A percentile compares a stretch with the other conserved stretches of the same genome.
phyloP scores from a whole-genome alignment of 2,888 invertebrate species.

The Halictus ligatus region DNA sequence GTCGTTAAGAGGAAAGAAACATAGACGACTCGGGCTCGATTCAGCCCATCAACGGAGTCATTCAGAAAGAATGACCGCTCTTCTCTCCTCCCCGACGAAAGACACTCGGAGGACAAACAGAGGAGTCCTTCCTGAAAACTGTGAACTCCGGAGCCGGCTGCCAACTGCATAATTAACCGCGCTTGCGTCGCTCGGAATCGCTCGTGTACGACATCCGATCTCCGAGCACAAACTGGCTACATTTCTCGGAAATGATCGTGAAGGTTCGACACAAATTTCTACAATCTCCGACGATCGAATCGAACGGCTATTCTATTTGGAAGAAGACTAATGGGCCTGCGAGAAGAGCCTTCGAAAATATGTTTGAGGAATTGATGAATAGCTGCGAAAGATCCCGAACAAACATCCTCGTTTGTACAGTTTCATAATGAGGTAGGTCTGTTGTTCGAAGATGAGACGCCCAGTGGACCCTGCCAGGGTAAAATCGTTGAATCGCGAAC shows the following conservation, averaged over 20 bases:
- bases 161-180: conserved; percentile 5
- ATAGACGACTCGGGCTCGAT: conserved; percentile 12
- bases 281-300: neutral
- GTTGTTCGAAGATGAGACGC: neutral
- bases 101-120: neutral
- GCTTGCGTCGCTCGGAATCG: neutral
- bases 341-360: neutral
- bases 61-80: conserved; percentile 4
- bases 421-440: neutral
- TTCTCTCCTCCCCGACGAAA: neutral
- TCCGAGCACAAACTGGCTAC: neutral
- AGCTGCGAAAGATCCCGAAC: neutral
- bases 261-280: neutral
- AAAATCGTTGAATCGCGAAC: neutral
- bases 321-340: neutral
- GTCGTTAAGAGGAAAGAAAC: conserved; percentile 23
- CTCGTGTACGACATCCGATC: neutral
- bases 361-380: neutral
- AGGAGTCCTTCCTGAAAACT: neutral
- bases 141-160: neutral
- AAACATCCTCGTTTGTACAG: neutral
- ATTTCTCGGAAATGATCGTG: neutral
- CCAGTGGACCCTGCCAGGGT: neutral
- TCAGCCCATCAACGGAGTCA: conserved; percentile 1
- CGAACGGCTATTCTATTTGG: neutral